These are phyloP conservation scores for Genyomyrus donnyi DNA, from an alignment of 2,113 vertebrate genomes.

Conservation along the genomic window DNA sequence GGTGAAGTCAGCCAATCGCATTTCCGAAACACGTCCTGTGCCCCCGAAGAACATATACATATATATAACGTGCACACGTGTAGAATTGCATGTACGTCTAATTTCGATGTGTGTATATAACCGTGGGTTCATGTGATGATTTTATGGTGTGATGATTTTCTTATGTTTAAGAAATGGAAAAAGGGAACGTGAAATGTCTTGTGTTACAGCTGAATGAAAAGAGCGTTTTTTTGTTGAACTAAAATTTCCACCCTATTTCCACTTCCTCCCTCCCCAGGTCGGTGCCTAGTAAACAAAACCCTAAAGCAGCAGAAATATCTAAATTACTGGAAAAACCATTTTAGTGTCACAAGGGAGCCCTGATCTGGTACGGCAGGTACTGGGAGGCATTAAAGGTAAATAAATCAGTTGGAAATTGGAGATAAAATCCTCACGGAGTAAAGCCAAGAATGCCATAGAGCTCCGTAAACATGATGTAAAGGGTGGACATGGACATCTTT, in stretches of 20 bases:
- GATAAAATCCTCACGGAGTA: constrained; percentile 28
- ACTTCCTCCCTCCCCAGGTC: constrained; percentile 38
- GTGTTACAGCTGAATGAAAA: neutral
- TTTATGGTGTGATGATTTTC: neutral
- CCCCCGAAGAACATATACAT: neutral
- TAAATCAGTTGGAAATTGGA: constrained; percentile 32
- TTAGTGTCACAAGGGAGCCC: constrained; percentile 32
- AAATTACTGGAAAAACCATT: constrained; percentile 53
- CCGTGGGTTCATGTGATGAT: neutral
- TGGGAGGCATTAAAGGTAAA: constrained; percentile 26
- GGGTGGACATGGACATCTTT: constrained; percentile 12
- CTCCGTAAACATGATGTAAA: constrained; percentile 7
- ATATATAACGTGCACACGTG: neutral
- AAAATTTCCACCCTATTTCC: constrained; percentile 47
- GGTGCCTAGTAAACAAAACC: constrained; percentile 52
- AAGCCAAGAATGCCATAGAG: constrained; percentile 15
- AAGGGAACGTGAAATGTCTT: constrained; percentile 1
- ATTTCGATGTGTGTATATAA: neutral
- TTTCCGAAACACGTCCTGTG: neutral
- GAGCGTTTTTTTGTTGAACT: constrained; percentile 19
- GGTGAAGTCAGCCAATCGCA: constrained; percentile 10
- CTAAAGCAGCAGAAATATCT: constrained; percentile 34
- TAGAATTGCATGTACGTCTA: neutral
- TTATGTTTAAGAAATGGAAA: neutral
- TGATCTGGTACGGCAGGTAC: constrained; percentile 17